Percentiles rank a stretch among this genome's conserved stretches.
Conservation (phyloP, 2,797 vertebrate genomes). For the Sebastes hopkinsi region DNA sequence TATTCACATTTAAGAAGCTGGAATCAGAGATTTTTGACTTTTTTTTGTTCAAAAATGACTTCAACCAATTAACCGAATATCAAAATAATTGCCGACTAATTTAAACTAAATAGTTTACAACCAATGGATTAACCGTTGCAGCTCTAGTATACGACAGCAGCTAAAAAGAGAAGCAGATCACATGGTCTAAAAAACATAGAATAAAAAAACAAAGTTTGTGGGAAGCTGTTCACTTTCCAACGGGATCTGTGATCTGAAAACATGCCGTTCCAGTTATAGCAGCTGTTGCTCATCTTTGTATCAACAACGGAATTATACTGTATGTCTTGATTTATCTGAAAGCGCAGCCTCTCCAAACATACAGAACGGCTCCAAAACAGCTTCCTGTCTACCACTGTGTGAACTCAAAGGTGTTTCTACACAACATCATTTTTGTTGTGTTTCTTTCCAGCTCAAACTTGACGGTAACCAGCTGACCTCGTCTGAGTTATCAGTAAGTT, state of each 20-base stretch:
- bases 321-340: not conserved
- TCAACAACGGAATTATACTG: not conserved
- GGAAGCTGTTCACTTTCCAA: not conserved
- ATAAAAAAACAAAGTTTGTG: not conserved
- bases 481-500: conserved; percentile 88
- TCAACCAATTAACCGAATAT: no score
- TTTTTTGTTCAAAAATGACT: no score
- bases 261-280: not conserved
- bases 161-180: not conserved
- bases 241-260: not conserved
- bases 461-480: conserved; percentile 85
- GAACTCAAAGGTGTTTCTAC: not conserved
- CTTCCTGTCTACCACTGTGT: not conserved
- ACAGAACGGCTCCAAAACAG: not conserved
- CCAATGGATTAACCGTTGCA: no score
- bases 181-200: not conserved
- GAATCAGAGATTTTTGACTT: no score
- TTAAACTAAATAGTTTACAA: no score
- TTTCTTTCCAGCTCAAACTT: conserved; percentile 85
- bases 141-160: not conserved
- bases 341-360: not conserved
- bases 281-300: not conserved
- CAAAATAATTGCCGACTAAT: no score
- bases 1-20: no score
- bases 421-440: not conserved